Evolutionary conservation across 2,797 vertebrate genomes (phyloP), one percentile per base, ranked within the genome.

Genomic region (Crax fasciolata): DNA sequence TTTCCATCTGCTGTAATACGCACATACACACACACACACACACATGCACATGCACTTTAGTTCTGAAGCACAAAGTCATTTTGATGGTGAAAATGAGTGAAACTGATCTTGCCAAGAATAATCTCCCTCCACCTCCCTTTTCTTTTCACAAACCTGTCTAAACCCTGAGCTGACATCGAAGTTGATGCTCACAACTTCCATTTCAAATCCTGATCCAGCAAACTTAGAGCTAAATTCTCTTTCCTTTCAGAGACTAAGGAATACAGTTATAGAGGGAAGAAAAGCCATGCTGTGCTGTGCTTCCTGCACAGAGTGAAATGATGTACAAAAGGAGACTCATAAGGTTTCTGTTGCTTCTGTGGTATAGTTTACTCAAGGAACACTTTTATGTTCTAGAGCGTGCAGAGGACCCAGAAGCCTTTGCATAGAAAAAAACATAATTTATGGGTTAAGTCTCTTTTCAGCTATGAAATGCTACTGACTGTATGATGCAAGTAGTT

Each of bases 41-140:
- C 62, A 87, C 75, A 88, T 25, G 46, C 32, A 90, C 81, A 89
- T 13, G 2, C 46, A 67, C 55, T 92, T 93, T 28, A 27, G 41
- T 87, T 93, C 87, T 28, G 39, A 87, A 88, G 84, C n/a, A 2
- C 27, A 93, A 94, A 96, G 73, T 43, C 67, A 44, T 85, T 75
- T 80, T 84, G 67, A 44, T 97, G 70, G 71, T 93, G 90, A 90
- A 97, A 97, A 97, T 85, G 28, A 91, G 58, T 66, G 90, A 94
- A 97, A 94, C 57, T 78, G 52, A 96, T 94, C 66, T 77, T 93
- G 84, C 79, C 74, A 95, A 93, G 57, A 84, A 39, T 70, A 87
- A 89, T 96, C 70, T 92, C 70, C 35, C 48, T 66, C 66, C 66
- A 66, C 63, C 49, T 75, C 76, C 73, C 68, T 89, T 90, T 85